These are phyloP conservation scores for Diprion similis DNA, from an alignment of 1,140 invertebrate species.

Conservation along the genomic window DNA sequence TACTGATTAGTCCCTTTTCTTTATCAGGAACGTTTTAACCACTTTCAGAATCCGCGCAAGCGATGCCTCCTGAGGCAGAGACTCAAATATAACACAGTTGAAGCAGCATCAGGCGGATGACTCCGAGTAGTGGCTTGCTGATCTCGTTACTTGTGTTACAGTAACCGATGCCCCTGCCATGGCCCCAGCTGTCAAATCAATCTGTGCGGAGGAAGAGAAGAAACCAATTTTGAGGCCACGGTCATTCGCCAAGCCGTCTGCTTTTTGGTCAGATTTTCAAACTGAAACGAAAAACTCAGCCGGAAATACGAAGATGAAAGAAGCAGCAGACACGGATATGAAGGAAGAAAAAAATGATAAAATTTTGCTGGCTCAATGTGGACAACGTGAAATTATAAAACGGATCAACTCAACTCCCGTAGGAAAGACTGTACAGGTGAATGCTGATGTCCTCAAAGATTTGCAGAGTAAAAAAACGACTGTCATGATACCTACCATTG, in stretches of 20 bases:
- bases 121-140: background rate
- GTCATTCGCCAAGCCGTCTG: conserved; percentile 51
- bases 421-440: background rate
- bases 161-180: background rate
- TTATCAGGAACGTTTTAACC: background rate
- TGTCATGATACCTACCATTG: conserved; percentile 18
- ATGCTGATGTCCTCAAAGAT: conserved; percentile 6
- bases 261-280: conserved; percentile 38
- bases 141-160: background rate
- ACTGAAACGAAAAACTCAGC: background rate
- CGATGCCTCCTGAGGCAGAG: background rate
- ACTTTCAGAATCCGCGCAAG: background rate
- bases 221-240: conserved; percentile 41
- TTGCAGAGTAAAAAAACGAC: conserved; percentile 22
- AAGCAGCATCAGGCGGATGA: background rate
- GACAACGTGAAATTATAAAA: background rate
- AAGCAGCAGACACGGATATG: background rate
- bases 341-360: background rate
- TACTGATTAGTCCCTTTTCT: too few relatives aligned
- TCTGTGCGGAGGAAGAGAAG: conserved; percentile 20
- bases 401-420: background rate
- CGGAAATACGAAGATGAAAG: background rate
- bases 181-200: background rate
- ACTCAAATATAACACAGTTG: background rate
- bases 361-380: background rate